Base-by-base conservation (phyloP, 2,888 invertebrate species). In the Odontomyia ornata region DNA sequence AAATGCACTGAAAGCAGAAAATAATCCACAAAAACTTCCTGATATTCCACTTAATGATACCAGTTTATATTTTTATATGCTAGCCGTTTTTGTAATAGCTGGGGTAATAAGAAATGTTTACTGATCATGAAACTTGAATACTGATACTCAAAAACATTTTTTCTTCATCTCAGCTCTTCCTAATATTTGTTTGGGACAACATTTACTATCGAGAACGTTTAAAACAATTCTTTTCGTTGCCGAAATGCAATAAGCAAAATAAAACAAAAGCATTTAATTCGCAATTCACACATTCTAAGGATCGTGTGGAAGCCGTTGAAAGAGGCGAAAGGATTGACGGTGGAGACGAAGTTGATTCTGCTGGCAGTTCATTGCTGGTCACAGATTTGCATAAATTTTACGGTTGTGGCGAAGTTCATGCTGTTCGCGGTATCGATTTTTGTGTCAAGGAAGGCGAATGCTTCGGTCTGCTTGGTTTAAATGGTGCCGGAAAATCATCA, bases 401-500 rank as follows among this genome's bases (percentile, higher is more conserved):
- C 82, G 85, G 86, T 60, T 93, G 91, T 82, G 85, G 86, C 0
- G 79, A 85, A 0, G 83, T 88, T 64, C 81, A 87, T 57, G 93
- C 93, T 0, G 93, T 94, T 0, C 88, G 89, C 60, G 90, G 91
- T 15, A 84, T 94, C 75, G 91, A 89, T 82, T 92, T 95, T 83
- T 90, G 90, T 0, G 91, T 94, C 7, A 89, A 89, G 65, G 82
- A 82, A 83, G 93, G 93, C 1, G 93, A 95, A 85, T 95, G 95
- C 82, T 94, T 95, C 83, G 95, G 95, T 0, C 87, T 95, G 30
- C 87, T 96, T 76, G 95, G 95, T 0, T 92, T 94, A n/a, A 95
- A 95, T 84, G 95, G 95, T 13, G 95, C 95, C 0, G 95, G 95
- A 7, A 95, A 95, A 86, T 93, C 94, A 0, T 93, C 92, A 1